phyloP scores from a whole-genome alignment of 2,113 vertebrate genomes.

The Corythornis cristatus region DNA sequence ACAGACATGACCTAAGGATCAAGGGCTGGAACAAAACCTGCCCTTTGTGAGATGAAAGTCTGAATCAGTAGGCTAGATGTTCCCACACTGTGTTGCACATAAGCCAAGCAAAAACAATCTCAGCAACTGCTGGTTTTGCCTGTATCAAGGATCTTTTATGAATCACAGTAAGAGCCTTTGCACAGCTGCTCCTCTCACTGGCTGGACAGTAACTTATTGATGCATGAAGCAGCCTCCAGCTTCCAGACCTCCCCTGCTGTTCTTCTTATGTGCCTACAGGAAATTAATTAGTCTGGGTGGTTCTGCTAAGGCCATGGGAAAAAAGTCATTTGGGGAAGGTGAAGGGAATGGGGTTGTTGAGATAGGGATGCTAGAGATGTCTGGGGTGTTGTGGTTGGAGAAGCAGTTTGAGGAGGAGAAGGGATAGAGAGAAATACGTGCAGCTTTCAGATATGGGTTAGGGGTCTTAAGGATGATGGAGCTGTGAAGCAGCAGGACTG shows the following conservation, averaged over 20 bases:
- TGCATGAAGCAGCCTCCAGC: background rate
- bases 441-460: background rate
- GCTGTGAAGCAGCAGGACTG: background rate
- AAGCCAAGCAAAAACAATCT: background rate
- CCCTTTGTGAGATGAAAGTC: constrained; percentile 8
- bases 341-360: background rate
- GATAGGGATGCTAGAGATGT: background rate
- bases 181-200: background rate
- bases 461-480: background rate
- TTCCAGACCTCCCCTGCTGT: constrained; percentile 20
- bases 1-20: background rate
- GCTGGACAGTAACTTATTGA: background rate
- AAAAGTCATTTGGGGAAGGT: background rate
- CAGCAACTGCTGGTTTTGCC: background rate
- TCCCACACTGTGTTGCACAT: background rate
- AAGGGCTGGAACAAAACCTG: background rate
- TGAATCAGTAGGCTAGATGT: background rate
- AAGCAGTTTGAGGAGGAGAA: background rate
- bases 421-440: background rate
- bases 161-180: background rate
- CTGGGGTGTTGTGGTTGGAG: background rate
- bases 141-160: background rate
- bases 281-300: constrained; percentile 1
- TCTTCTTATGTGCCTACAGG: background rate
- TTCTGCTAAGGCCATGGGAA: background rate